Conservation (phyloP, 2,113 vertebrate genomes). For the Colossoma macropomum region DNA sequence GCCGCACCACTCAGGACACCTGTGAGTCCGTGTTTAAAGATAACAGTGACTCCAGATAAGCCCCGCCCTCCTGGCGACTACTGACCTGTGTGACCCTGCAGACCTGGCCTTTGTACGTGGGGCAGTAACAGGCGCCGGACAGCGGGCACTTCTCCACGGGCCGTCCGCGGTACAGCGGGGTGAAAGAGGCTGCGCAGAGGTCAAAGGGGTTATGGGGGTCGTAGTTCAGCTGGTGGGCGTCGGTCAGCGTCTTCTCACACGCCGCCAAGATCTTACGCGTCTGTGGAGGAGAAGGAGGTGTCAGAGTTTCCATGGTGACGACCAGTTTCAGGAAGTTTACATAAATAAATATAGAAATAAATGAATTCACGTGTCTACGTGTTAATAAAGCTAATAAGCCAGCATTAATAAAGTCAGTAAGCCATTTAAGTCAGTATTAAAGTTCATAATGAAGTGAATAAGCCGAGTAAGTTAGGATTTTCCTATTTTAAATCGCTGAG, state of each 20-base stretch:
- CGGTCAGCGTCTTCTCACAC: conserved; percentile 91
- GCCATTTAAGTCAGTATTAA: too few species aligned
- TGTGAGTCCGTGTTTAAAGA: too few species aligned
- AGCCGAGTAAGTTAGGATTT: too few species aligned
- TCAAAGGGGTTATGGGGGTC: conserved; percentile 99
- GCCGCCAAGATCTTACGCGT: conserved; percentile 94
- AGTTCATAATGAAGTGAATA: too few species aligned
- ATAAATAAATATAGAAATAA: too few species aligned
- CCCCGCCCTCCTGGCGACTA: neutral
- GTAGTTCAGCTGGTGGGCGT: conserved; percentile 92
- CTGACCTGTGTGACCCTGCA: conserved; percentile 92
- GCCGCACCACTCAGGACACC: too few species aligned
- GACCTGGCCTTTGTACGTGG: conserved; percentile 90
- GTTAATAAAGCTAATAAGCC: too few species aligned
- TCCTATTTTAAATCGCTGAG: too few species aligned
- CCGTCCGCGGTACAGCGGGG: conserved; percentile 93
- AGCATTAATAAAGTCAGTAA: too few species aligned
- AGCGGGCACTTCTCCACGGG: conserved; percentile 93
- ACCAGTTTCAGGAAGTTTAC: too few species aligned
- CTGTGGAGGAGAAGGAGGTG: conserved; percentile 65
- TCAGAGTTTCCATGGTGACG: neutral
- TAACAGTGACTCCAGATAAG: too few species aligned
- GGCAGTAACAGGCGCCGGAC: conserved; percentile 93
- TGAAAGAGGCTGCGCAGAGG: conserved; percentile 91
- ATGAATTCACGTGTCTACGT: too few species aligned